phyloP scores from a whole-genome alignment of 1,140 invertebrate genomes.

The Batillaria attramentaria region DNA sequence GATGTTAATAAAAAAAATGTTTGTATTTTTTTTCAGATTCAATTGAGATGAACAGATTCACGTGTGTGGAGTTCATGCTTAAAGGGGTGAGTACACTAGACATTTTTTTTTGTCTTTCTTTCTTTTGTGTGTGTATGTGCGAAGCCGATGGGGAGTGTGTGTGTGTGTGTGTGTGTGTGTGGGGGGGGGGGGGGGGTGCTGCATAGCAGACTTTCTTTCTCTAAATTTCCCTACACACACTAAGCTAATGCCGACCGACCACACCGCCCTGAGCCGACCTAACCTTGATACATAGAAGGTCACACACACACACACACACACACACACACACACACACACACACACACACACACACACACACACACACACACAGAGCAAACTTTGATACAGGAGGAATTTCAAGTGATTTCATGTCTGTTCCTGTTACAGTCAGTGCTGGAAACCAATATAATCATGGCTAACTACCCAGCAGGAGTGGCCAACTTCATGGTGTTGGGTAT shows the following conservation, averaged over 20 bases:
- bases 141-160: too few species aligned
- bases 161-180: conserved; percentile 14
- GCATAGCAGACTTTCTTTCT: not conserved
- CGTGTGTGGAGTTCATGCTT: conserved; percentile 14
- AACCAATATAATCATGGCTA: not conserved
- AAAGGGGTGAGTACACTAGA: conserved; percentile 14
- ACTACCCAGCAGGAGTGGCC: not conserved
- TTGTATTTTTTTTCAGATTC: conserved; percentile 18
- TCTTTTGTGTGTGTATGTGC: conserved; percentile 6
- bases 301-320: conserved; percentile 5
- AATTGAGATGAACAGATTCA: conserved; percentile 13
- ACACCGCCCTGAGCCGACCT: not conserved
- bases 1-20: not conserved
- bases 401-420: not conserved
- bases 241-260: not conserved
- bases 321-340: not conserved
- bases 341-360: not conserved
- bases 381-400: not conserved
- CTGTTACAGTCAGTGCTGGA: not conserved
- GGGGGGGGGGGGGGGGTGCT: not conserved
- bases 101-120: not conserved
- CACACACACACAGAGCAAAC: not conserved
- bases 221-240: not conserved
- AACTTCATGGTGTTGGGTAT: not conserved
- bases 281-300: not conserved